Conservation (phyloP, 2,797 vertebrate genomes). For the Pangasius larnaudii region DNA sequence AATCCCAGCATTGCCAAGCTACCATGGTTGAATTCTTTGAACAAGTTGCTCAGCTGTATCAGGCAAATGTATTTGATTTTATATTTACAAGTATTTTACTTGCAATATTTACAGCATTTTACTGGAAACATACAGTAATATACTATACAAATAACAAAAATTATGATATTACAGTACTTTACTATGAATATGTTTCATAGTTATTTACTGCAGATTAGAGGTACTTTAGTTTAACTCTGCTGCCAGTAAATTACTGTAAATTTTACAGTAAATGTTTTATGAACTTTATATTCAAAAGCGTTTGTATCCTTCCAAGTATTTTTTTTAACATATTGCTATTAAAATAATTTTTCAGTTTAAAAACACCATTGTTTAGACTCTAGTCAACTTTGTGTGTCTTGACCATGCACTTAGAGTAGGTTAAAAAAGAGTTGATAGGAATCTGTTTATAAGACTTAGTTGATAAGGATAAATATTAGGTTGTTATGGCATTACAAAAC, state of each 20-base stretch:
- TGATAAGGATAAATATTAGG: conserved; percentile 15
- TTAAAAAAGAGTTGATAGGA: not conserved
- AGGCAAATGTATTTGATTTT: not conserved
- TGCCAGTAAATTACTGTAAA: not conserved
- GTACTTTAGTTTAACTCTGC: not conserved
- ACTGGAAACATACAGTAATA: not conserved
- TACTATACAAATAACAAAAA: not conserved
- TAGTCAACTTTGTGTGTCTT: not conserved
- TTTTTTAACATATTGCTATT: not conserved
- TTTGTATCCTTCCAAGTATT: not conserved
- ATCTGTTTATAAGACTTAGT: not conserved
- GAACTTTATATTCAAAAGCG: not conserved
- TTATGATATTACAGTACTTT: not conserved
- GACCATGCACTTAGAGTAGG: not conserved
- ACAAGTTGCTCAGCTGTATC: not conserved
- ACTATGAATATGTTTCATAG: not conserved
- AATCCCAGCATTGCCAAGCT: not conserved
- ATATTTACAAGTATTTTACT: not conserved
- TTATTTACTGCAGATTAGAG: not conserved
- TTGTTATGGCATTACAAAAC: conserved; percentile 8
- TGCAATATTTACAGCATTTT: not conserved
- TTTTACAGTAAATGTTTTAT: not conserved
- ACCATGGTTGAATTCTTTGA: not conserved
- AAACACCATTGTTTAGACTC: not conserved
- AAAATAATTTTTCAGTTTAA: not conserved